phyloP scores from a whole-genome alignment of 2,113 vertebrate species.

The Clinocottus analis region DNA sequence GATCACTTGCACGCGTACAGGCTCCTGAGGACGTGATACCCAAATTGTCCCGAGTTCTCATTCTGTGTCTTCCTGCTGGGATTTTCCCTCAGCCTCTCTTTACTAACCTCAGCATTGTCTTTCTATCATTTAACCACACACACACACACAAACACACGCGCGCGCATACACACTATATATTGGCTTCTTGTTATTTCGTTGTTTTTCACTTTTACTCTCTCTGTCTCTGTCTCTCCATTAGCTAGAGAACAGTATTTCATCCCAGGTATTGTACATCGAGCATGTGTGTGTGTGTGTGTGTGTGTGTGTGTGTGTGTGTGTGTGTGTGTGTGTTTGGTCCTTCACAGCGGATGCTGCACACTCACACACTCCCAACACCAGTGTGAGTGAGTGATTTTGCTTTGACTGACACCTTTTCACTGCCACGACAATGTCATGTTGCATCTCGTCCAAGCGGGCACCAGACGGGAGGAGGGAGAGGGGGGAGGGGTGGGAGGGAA shows the following conservation, averaged over 20 bases:
- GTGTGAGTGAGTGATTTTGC: constrained; percentile 40
- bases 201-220: constrained; percentile 81
- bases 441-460: constrained; percentile 34
- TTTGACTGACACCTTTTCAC: constrained; percentile 51
- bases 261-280: constrained; percentile 91
- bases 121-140: neutral
- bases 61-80: constrained; percentile 85
- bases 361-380: constrained; percentile 26
- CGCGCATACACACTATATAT: constrained; percentile 11
- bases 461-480: too few species aligned
- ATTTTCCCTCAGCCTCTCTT: constrained; percentile 64
- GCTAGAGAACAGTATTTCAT: constrained; percentile 99
- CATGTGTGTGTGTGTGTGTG: constrained; percentile 54
- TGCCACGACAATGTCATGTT: constrained; percentile 18
- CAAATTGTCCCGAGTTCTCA: constrained; percentile 82
- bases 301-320: constrained; percentile 38
- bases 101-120: constrained; percentile 59
- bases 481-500: constrained; percentile 20
- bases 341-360: constrained; percentile 22
- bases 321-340: constrained; percentile 43
- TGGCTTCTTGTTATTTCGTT: constrained; percentile 78
- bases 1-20: neutral
- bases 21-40: neutral
- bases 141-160: constrained; percentile 19
- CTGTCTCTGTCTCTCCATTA: constrained; percentile 86